Evolutionary conservation across 2,888 invertebrate species (phyloP), one percentile per base, ranked within the genome.

Genomic region (Phortica magna): DNA sequence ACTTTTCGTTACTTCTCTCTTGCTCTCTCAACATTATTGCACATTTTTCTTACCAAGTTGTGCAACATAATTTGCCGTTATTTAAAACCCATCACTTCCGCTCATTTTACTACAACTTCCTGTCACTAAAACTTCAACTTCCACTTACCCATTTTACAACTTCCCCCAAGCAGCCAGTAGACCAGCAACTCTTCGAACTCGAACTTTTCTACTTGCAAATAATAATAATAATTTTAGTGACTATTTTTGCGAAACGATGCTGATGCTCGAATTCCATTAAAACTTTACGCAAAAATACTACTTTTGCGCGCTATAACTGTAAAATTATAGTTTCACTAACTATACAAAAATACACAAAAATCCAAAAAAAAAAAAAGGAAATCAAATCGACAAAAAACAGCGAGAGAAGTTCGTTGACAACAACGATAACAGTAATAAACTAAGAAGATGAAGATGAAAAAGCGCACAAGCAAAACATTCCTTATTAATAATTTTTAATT

Each of bases 401-500:
- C n/a, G 19, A 22, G 10, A 61, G 22, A 7, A 61, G 10, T 48
- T 12, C 48, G 14, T 48, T 22, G 74, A 39, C 19, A 82, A 74
- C 70, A 67, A 79, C 78, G 82, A 82, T 75, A 84, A 81, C 76
- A 84, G 81, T 81, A 81, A 81, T 87, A 84, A 88, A 88, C 88
- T 86, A 82, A 81, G 77, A 84, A 88, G 82, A 84, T 80, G 76
- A 78, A 77, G 77, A 70, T 9, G 12, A 31, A 31, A 31, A 31
- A 31, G 31, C 31, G 31, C 31, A 31, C 31, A 14, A 64, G 64
- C 12, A 64, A 22, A 12, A 42, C 79, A 78, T 76, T 81, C 82
- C 85, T 90, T 89, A 90, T 89, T 88, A 89, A 90, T 89, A 90
- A 89, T 88, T 89, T 88, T 90, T 87, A 90, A 89, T 89, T 89